Conservation (phyloP, 2,113 vertebrate species). For the Perca fluviatilis region DNA sequence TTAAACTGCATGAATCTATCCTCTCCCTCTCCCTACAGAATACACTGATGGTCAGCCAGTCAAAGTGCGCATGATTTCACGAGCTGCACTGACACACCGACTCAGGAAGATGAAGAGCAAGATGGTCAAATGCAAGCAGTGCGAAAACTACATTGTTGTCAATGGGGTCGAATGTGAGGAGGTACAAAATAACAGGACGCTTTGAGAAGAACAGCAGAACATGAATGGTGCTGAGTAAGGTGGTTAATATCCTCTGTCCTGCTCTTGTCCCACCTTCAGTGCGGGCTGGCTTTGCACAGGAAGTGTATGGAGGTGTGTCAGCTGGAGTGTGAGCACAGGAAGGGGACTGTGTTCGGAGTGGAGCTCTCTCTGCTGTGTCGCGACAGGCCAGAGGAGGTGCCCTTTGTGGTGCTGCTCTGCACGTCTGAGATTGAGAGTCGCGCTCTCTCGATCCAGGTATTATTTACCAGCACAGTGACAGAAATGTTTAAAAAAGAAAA, state of each 20-base stretch:
- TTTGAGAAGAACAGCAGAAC: not conserved
- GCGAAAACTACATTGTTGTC: slow-evolving; percentile 93
- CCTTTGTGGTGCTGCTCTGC: slow-evolving; percentile 90
- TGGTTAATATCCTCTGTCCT: not conserved
- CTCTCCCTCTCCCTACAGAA: slow-evolving; percentile 73
- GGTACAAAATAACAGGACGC: slow-evolving; percentile 78
- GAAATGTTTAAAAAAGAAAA: not conserved
- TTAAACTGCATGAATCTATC: not conserved
- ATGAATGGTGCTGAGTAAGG: not conserved
- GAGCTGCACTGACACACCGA: slow-evolving; percentile 89
- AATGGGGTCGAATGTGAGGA: slow-evolving; percentile 93
- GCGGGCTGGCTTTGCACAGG: slow-evolving; percentile 91
- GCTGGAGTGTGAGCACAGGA: slow-evolving; percentile 88
- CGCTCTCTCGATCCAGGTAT: slow-evolving; percentile 90
- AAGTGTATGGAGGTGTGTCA: slow-evolving; percentile 93
- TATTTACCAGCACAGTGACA: not conserved
- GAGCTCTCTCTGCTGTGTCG: slow-evolving; percentile 84
- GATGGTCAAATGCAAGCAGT: slow-evolving; percentile 93
- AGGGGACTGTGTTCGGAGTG: slow-evolving; percentile 88
- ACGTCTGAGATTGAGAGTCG: slow-evolving; percentile 91
- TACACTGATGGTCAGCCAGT: slow-evolving; percentile 73
- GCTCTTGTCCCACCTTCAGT: slow-evolving; percentile 79
- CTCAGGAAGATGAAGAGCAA: slow-evolving; percentile 89
- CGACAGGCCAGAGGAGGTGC: slow-evolving; percentile 86
- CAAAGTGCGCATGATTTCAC: slow-evolving; percentile 82